These are phyloP conservation scores for Brenthis daphne DNA, from an alignment of 2,888 invertebrate genomes.

Conservation along the genomic window DNA sequence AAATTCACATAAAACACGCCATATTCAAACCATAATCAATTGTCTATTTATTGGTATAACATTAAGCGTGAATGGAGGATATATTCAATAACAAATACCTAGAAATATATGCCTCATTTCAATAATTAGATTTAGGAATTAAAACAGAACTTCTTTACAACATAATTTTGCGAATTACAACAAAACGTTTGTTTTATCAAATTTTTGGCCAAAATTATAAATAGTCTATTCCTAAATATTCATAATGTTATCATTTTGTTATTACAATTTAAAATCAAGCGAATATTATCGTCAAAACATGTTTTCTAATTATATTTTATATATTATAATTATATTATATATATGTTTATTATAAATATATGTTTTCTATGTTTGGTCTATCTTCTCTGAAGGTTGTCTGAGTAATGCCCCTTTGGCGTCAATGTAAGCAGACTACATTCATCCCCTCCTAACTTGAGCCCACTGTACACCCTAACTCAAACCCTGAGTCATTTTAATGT, in stretches of 20 bases:
- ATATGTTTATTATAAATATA: not conserved
- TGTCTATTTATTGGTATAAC: slow-evolving; percentile 32
- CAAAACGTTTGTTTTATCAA: too few relatives aligned
- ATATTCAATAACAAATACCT: not conserved
- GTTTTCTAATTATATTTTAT: not conserved
- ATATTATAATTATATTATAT: too few relatives aligned
- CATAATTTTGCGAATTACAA: too few relatives aligned
- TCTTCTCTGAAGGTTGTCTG: slow-evolving; percentile 22
- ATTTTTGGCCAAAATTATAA: not conserved
- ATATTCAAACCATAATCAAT: slow-evolving; percentile 37
- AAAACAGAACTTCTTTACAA: not conserved
- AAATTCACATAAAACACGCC: slow-evolving; percentile 36
- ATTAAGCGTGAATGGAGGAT: slow-evolving; percentile 9
- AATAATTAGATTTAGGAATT: not conserved
- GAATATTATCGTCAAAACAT: not conserved
- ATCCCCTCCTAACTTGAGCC: slow-evolving; percentile 48
- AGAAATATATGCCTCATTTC: slow-evolving; percentile 8
- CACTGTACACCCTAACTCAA: slow-evolving; percentile 45
- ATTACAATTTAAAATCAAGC: too few relatives aligned
- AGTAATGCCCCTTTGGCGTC: slow-evolving; percentile 61
- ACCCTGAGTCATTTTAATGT: slow-evolving; percentile 65
- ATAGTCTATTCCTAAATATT: too few relatives aligned
- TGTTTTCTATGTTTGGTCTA: slow-evolving; percentile 4
- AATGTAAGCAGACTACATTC: slow-evolving; percentile 49
- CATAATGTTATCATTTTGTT: too few relatives aligned